phyloP scores from a whole-genome alignment of 2,113 vertebrate species.

The Peromyscus californicus region DNA sequence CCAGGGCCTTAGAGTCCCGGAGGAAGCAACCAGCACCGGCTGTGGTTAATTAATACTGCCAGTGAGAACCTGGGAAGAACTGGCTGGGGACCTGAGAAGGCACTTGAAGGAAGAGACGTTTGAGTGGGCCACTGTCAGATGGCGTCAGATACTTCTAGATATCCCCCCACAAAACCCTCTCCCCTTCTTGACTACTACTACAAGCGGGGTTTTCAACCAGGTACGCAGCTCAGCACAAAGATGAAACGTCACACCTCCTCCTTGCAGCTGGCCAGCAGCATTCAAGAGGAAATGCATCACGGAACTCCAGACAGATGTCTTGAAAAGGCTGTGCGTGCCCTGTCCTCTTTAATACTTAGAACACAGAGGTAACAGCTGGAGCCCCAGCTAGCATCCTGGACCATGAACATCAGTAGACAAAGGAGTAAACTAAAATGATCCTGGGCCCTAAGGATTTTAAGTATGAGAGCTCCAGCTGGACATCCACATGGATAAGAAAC shows the following conservation, averaged over 20 bases:
- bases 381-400: not conserved
- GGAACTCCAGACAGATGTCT: not conserved
- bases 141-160: not conserved
- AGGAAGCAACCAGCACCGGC: not conserved
- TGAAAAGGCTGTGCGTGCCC: not conserved
- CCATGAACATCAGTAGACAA: not conserved
- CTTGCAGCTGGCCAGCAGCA: not conserved
- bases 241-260: not conserved
- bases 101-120: not conserved
- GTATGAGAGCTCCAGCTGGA: not conserved
- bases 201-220: not conserved
- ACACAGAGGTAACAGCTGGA: not conserved
- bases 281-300: not conserved
- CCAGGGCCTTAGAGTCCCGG: not conserved
- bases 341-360: not conserved
- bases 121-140: not conserved
- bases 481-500: not conserved
- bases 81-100: not conserved
- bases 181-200: not conserved
- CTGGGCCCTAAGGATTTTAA: not conserved
- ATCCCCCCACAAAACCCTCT: not conserved
- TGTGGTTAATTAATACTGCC: not conserved
- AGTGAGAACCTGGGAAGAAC: not conserved
- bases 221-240: not conserved
- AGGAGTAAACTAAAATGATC: not conserved